Evolutionary conservation across 35 echinoderm and acorn worm genomes (phyloP), one percentile per base, ranked within the genome.

Genomic region (Holothuria glaberrima): DNA sequence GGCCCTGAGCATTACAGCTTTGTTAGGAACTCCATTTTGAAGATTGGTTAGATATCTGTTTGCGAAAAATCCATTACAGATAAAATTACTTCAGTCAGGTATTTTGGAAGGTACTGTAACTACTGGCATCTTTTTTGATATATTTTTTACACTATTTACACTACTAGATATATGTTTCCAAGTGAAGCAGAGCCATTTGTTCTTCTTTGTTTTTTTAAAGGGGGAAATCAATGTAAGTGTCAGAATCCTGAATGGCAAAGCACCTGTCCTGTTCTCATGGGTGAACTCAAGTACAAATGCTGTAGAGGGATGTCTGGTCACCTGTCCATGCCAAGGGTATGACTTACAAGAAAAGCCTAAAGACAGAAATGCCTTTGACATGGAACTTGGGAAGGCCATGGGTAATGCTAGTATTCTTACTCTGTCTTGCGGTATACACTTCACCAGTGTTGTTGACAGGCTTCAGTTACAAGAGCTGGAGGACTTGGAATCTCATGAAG

Each of bases 281-380:
- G 6, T 67, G 21, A 87, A 87, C 66, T 35, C 31, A 22, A 62
- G 35, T 27, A 87, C 41, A 27, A 71, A 19, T n/a, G 41, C 27
- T 21, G 26, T 70, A 34, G 85, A 87, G 27, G 61, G 85, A 0
- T 87, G 85, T 50, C 62, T 87, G 35, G 65, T 87, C 12, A 69
- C 85, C 10, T 87, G 85, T 87, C 35, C 63, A 33, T 87, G 85
- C 66, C 85, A 87, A 25, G 80, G 80, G 9, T 84, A 84, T 30
- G 56, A 63, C 33, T 54, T 84, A 57, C 33, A 61, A 58, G 80
- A 63, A 38, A 9, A 62, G 1, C 22, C 26, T 61, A 84, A 29
- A 1, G 80, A 84, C 21, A 56, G 30, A 26, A 61, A 32, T 30
- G 13, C 13, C 9, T 27, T 27, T 63, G 56, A 48, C 29, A 21